Base-by-base conservation (phyloP, 1,140 invertebrate species). In the Phymastichus coffea region DNA sequence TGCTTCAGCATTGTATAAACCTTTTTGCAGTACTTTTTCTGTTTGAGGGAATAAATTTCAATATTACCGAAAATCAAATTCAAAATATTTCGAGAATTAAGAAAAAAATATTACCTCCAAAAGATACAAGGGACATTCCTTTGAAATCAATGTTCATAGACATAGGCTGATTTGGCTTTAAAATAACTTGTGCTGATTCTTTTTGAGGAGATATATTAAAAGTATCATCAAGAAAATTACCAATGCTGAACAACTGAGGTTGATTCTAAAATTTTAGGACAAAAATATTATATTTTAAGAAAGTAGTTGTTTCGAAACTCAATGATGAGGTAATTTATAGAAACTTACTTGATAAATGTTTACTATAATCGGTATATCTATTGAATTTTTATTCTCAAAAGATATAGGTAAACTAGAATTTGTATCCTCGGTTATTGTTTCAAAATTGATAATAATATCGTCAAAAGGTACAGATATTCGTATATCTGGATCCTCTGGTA, bases 311-410 rank as follows among this genome's bases (percentile, higher is more conserved):
- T 17, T 47, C 3, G 15, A 19, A 25, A 23, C 2, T n/a, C 35
- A 58, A 49, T 46, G 15, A 43, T 33, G 8, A 55, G 30, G 35
- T 35, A n/a, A 58, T 55, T 38, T 59, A 41, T n/a, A 20, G 59
- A 63, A 58, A 60, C 38, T 67, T 53, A 77, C 76, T 46, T 77
- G 67, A 53, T 57, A 12, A 41, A 78, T 69, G 17, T 49, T 63
- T 1, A 77, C 30, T 35, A 68, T 64, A 1, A 78, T 47, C 22
- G 62, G 69, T 22, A 78, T 25, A 44, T 74, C 65, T 22, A 74
- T 28, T 41, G 58, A 77, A 49, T 78, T 78, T 63, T 70, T 71
- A 59, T 78, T 79, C 51, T 72, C 66, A 15, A 78, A 63, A 4
- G 54, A 72, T 51, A 79, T 49, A 19, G 72, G 66, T 10, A 72